Percentiles rank a stretch among this genome's conserved stretches.
Conservation (phyloP, 1,140 invertebrate species). For the Homarus americanus region DNA sequence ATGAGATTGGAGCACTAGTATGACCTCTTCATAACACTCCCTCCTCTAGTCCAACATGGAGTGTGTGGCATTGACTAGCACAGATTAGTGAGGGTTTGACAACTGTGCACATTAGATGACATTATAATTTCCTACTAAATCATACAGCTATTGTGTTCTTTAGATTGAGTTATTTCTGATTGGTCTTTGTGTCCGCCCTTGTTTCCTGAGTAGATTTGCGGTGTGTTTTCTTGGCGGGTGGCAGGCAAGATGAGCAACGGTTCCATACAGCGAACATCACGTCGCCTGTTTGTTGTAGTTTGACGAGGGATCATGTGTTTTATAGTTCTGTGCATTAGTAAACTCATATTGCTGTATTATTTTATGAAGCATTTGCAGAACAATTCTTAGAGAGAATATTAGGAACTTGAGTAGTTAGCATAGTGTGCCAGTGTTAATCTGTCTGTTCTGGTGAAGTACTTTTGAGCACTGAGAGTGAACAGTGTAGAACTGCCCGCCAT, state of each 20-base stretch:
- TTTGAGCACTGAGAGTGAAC: not conserved
- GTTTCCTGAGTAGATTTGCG: not conserved
- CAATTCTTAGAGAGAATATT: not conserved
- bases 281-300: slow-evolving; percentile 8
- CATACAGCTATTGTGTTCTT: slow-evolving; percentile 16
- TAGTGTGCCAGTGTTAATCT: not conserved
- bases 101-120: slow-evolving; percentile 59
- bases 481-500: not conserved
- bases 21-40: not conserved
- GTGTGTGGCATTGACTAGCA: slow-evolving; percentile 30
- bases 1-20: not conserved
- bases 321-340: not conserved
- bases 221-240: not conserved
- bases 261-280: slow-evolving; percentile 2
- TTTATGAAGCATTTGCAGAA: not conserved
- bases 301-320: not conserved
- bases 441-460: not conserved
- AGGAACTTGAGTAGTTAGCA: not conserved
- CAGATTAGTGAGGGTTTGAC: slow-evolving; percentile 48
- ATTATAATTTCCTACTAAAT: slow-evolving; percentile 47
- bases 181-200: slow-evolving; percentile 16
- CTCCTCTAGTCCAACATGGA: slow-evolving; percentile 1
- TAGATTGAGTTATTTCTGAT: slow-evolving; percentile 27
- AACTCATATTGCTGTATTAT: not conserved
- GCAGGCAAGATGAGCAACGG: not conserved